Conservation (phyloP, 2,797 vertebrate genomes). For the Cichlasoma orientale region DNA sequence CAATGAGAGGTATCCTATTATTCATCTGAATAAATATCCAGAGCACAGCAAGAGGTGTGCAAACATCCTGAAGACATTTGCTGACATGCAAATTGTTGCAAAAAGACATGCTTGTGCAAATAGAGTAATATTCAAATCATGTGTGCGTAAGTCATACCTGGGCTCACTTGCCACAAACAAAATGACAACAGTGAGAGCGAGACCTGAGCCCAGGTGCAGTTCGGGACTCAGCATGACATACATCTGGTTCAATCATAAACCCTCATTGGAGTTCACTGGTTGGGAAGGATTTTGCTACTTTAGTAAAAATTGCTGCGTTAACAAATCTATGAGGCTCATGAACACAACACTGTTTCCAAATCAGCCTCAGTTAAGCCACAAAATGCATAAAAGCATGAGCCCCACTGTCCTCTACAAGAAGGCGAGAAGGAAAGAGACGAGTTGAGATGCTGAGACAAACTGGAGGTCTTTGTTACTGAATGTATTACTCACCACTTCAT, state of each 20-base stretch:
- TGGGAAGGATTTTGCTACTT: neutral
- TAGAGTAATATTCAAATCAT: neutral
- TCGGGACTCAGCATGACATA: neutral
- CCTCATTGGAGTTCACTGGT: neutral
- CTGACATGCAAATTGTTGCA: neutral
- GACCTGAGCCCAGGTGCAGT: neutral
- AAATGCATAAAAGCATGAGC: neutral
- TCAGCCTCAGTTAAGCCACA: neutral
- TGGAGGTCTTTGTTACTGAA: neutral
- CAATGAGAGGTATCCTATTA: neutral
- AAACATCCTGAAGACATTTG: neutral
- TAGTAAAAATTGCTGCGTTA: neutral
- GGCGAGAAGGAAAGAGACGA: neutral
- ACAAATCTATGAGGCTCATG: neutral
- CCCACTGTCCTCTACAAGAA: neutral
- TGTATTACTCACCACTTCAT: neutral
- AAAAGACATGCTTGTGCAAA: neutral
- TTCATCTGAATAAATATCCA: neutral
- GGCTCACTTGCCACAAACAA: neutral
- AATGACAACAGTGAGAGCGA: neutral
- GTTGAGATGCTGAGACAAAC: neutral
- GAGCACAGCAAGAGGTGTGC: neutral
- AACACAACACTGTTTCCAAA: neutral
- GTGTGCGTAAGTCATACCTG: neutral
- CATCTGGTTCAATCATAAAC: neutral